Conservation (phyloP, 2,888 invertebrate species). For the Oxystoma pomonae region DNA sequence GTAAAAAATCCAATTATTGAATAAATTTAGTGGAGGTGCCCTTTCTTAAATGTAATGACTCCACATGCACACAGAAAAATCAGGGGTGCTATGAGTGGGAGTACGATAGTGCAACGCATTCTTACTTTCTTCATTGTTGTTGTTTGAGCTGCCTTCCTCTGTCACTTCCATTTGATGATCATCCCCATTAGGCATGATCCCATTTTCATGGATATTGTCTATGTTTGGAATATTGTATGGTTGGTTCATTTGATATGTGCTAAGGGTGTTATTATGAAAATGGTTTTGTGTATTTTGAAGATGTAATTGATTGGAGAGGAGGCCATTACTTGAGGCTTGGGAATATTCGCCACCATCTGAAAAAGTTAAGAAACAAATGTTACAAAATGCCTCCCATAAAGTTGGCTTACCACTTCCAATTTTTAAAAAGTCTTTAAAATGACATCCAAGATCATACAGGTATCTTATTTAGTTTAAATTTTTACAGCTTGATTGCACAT, state of each 20-base stretch:
- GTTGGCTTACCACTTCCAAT: too few species aligned
- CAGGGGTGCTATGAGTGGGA: constrained; percentile 51
- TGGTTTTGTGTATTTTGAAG: too few species aligned
- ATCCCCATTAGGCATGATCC: background rate
- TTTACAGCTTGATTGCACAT: too few species aligned
- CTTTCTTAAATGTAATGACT: constrained; percentile 52
- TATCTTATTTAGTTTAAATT: too few species aligned
- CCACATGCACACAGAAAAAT: constrained; percentile 61
- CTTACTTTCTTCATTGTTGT: constrained; percentile 5
- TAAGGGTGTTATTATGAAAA: background rate
- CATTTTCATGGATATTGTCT: background rate
- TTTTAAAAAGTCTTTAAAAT: too few species aligned
- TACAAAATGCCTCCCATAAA: too few species aligned
- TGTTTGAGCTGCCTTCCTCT: background rate
- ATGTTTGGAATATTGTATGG: background rate
- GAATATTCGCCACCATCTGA: background rate
- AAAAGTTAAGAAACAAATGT: too few species aligned
- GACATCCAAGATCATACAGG: too few species aligned
- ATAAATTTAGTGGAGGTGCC: too few species aligned
- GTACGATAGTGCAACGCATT: constrained; percentile 31
- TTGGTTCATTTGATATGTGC: background rate
- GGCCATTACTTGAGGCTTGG: background rate
- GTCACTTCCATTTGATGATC: background rate
- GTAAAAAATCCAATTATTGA: too few species aligned
- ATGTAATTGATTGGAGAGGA: background rate